Conservation (phyloP, 2,888 invertebrate genomes). For the Cheilosia vulpina region DNA sequence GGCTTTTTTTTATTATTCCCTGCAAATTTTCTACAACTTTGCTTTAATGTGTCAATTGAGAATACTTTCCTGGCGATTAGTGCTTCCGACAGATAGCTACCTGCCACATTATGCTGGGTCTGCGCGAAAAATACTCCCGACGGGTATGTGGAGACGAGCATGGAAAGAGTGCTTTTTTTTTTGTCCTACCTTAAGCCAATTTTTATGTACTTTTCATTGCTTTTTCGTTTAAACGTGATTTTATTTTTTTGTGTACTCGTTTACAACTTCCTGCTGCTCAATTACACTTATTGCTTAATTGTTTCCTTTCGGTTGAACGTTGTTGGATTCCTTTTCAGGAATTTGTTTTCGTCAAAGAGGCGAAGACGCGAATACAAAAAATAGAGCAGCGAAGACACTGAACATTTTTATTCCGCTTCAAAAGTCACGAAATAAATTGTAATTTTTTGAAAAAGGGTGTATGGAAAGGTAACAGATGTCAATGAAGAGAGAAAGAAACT, state of each 20-base stretch:
- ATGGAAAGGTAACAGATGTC: too few species aligned
- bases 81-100: constrained; percentile 23
- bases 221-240: constrained; percentile 13
- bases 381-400: not conserved
- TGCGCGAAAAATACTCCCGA: not conserved
- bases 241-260: not conserved
- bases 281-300: constrained; percentile 59
- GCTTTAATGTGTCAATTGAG: constrained; percentile 40
- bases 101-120: constrained; percentile 15
- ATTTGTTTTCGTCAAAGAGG: not conserved
- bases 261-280: constrained; percentile 16
- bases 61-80: constrained; percentile 60
- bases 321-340: not conserved
- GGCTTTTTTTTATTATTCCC: not conserved
- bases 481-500: too few species aligned
- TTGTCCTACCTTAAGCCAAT: constrained; percentile 20
- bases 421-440: too few species aligned
- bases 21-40: constrained; percentile 45
- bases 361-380: not conserved
- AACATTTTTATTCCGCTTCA: not conserved
- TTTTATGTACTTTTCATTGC: constrained; percentile 39
- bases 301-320: constrained; percentile 46
- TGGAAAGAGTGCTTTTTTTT: not conserved
- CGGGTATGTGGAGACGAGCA: not conserved
- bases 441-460: too few species aligned